Percentiles rank a stretch among this genome's conserved stretches.
These are phyloP conservation scores for Manacus vitellinus DNA, from an alignment of 2,113 vertebrate species.

Conservation along the genomic window DNA sequence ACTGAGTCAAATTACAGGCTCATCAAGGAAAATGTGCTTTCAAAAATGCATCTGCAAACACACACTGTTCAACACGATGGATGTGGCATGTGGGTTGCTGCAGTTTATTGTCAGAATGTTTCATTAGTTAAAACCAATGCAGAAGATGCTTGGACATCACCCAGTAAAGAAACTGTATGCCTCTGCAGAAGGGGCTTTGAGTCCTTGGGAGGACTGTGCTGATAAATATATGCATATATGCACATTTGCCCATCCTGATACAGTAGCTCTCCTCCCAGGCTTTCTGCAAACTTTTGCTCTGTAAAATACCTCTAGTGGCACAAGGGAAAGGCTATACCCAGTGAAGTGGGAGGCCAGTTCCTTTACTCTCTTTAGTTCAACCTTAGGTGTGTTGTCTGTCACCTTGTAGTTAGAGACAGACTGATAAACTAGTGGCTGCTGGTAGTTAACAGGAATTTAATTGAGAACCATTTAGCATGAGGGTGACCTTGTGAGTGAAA, in stretches of 20 bases:
- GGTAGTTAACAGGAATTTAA: conserved; percentile 17
- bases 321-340: background rate
- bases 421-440: conserved; percentile 8
- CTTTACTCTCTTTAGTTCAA: background rate
- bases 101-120: conserved; percentile 36
- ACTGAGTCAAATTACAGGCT: conserved; percentile 42
- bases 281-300: conserved; percentile 23
- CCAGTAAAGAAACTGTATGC: conserved; percentile 58
- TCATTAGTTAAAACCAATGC: background rate
- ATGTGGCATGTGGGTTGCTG: background rate
- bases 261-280: conserved; percentile 20
- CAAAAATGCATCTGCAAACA: background rate
- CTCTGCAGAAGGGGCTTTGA: conserved; percentile 30
- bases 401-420: background rate
- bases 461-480: background rate
- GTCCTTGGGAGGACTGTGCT: background rate
- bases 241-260: conserved; percentile 40
- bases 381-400: background rate
- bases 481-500: conserved; percentile 33
- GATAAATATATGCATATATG: conserved; percentile 14
- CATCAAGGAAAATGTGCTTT: background rate
- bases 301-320: conserved; percentile 24
- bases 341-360: background rate
- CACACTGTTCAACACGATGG: background rate
- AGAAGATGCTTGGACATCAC: conserved; percentile 49